Conservation (phyloP, 2,888 invertebrate species). For the Cantharis lateralis region DNA sequence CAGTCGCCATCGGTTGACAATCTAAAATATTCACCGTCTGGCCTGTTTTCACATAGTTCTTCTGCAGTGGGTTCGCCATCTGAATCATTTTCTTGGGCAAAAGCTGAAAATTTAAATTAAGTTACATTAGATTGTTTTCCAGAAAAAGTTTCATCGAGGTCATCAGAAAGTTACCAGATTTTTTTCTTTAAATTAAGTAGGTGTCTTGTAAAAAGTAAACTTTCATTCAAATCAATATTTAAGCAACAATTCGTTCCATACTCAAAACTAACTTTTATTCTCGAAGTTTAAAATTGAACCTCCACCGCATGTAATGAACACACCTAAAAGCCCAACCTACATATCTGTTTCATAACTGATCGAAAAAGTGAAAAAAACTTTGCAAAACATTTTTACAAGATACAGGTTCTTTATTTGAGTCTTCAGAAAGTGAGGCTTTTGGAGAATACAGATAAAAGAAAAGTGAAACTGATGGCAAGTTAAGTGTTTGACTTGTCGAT, state of each 20-base stretch:
- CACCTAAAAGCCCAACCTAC: conserved; percentile 12
- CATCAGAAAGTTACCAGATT: conserved; percentile 9
- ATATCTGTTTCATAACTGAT: not conserved
- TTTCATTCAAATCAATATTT: not conserved
- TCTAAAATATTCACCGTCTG: conserved; percentile 91
- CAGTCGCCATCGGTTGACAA: conserved; percentile 84
- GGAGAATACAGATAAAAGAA: not conserved
- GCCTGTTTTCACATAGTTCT: conserved; percentile 84
- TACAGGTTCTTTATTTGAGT: conserved; percentile 5
- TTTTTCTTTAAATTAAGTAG: not conserved
- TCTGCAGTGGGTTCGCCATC: conserved; percentile 72
- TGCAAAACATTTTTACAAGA: conserved; percentile 2
- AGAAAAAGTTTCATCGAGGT: conserved; percentile 8
- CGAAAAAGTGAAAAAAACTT: not conserved
- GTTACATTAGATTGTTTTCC: not conserved
- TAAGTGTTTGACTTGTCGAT: not conserved
- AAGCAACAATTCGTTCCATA: not conserved
- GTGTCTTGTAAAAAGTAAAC: not conserved
- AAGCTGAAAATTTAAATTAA: conserved; percentile 51
- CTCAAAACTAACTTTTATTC: not conserved
- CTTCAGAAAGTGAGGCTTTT: conserved; percentile 3
- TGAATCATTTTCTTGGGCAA: conserved; percentile 69
- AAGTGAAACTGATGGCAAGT: not conserved
- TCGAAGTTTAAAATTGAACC: not conserved
- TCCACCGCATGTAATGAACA: not conserved